Percentiles rank a stretch among this genome's conserved stretches.
Evolutionary conservation across 2,888 invertebrate genomes (phyloP).

Genomic region (Malthinus flaveolus): DNA sequence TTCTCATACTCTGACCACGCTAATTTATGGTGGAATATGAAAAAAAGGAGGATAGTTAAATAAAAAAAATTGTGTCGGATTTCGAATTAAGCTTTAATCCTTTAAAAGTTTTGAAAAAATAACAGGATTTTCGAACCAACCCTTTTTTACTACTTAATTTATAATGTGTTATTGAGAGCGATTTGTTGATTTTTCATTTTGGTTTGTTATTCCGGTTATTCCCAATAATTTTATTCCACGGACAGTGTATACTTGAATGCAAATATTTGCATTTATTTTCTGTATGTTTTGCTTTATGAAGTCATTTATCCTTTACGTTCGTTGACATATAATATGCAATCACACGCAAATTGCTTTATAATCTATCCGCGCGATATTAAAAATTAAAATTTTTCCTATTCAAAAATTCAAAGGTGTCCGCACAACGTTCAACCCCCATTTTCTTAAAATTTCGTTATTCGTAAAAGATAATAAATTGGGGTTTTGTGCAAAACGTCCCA

Average conservation of each 20-base stretch:
- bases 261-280: conserved; percentile 30
- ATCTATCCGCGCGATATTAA: conserved; percentile 14
- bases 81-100: background rate
- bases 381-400: conserved; percentile 2
- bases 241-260: conserved; percentile 23
- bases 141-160: conserved; percentile 38
- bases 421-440: no score
- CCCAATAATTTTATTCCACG: conserved; percentile 18
- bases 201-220: conserved; percentile 31
- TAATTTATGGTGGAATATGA: conserved; percentile 45
- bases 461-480: no score
- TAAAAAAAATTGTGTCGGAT: background rate
- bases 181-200: conserved; percentile 42
- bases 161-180: conserved; percentile 43
- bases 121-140: conserved; percentile 27
- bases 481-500: conserved; percentile 3
- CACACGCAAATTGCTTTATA: conserved; percentile 26
- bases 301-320: conserved; percentile 23
- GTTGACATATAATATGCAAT: conserved; percentile 25
- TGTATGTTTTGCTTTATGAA: conserved; percentile 26
- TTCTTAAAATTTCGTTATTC: no score
- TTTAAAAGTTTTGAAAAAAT: conserved; percentile 7
- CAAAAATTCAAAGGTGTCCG: no score
- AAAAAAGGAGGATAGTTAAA: conserved; percentile 41
- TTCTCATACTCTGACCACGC: conserved; percentile 42